Evolutionary conservation across 2,888 invertebrate species (phyloP).

Genomic region (Nipponacmea schrenckii): DNA sequence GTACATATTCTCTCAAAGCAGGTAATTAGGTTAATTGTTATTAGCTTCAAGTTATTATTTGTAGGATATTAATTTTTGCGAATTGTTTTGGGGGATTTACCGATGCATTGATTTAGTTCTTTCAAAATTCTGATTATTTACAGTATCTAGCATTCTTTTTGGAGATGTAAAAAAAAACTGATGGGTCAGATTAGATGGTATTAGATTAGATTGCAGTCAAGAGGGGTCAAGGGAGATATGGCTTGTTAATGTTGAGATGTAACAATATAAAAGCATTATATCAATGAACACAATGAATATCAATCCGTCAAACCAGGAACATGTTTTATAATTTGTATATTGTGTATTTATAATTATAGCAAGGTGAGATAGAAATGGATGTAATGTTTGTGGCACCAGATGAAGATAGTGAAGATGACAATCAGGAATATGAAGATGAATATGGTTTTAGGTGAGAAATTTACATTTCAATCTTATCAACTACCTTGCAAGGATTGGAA

Average conservation of each 20-base stretch:
- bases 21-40: conserved; percentile 62
- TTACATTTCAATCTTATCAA: background rate
- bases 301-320: background rate
- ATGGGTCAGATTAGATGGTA: too few relatives aligned
- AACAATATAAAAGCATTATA: too few relatives aligned
- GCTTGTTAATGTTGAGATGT: too few relatives aligned
- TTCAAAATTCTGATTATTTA: too few relatives aligned
- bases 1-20: conserved; percentile 83
- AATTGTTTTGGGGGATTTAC: too few relatives aligned
- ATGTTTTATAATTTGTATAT: too few relatives aligned
- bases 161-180: too few relatives aligned
- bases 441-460: conserved; percentile 62
- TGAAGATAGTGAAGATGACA: conserved; percentile 71
- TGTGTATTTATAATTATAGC: conserved; percentile 48
- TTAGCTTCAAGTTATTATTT: background rate
- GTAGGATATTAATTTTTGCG: background rate
- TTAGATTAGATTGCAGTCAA: too few relatives aligned
- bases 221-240: too few relatives aligned
- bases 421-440: conserved; percentile 65
- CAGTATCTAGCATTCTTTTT: background rate
- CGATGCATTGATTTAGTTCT: too few relatives aligned
- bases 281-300: conserved; percentile 8
- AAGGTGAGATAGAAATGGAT: conserved; percentile 80
- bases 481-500: background rate
- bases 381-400: conserved; percentile 84